These are phyloP conservation scores for Lysandra coridon DNA, from an alignment of 2,888 invertebrate genomes.

Conservation along the genomic window DNA sequence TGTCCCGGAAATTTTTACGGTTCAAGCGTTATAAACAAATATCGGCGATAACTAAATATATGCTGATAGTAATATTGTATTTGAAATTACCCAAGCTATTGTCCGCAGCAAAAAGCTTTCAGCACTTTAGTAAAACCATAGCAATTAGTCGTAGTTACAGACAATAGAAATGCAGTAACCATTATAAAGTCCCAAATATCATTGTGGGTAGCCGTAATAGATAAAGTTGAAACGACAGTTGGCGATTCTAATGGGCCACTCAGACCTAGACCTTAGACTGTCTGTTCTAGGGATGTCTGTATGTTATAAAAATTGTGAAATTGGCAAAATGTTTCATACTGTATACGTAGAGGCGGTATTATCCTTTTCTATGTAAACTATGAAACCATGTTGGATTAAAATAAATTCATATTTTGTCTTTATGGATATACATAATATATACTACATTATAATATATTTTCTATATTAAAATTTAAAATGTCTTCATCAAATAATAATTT, in stretches of 20 bases:
- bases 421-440: too few relatives aligned
- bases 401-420: too few relatives aligned
- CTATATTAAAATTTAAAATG: too few relatives aligned
- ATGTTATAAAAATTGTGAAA: background rate
- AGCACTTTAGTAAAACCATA: background rate
- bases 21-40: too few relatives aligned
- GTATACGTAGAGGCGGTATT: background rate
- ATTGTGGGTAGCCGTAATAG: slow-evolving; percentile 5
- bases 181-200: slow-evolving; percentile 10
- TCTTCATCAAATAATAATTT: too few relatives aligned
- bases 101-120: background rate
- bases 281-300: background rate
- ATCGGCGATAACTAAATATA: too few relatives aligned
- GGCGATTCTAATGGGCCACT: slow-evolving; percentile 7
- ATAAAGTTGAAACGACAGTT: slow-evolving; percentile 15
- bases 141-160: background rate
- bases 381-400: background rate
- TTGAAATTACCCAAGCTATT: background rate
- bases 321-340: too few relatives aligned
- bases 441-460: too few relatives aligned
- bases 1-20: too few relatives aligned
- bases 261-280: background rate
- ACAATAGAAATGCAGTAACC: slow-evolving; percentile 10
- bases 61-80: background rate
- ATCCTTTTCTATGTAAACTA: background rate